Evolutionary conservation across 2,888 invertebrate genomes (phyloP), one percentile per base, ranked within the genome.

Genomic region (Melanostoma mellinum): DNA sequence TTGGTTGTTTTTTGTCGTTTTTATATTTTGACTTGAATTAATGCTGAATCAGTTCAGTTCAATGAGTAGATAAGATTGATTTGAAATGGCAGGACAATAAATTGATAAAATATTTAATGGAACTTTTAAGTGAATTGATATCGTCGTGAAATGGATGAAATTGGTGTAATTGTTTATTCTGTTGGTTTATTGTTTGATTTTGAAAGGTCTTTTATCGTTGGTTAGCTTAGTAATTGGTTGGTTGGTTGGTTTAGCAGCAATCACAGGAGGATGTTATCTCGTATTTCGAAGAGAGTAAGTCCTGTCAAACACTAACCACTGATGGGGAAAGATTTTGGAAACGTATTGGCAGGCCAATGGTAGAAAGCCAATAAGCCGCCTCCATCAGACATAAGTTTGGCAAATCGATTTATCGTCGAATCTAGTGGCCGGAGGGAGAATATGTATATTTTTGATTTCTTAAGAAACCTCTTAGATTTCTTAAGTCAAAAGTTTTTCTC

Each of bases 51-150:
- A 79, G 73, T 72, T 79, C 69, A 71, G 69, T 78, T 79, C 53
- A 69, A 55, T 67, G 84, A 71, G 79, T 55, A 65, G 71, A 84
- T 75, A 67, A 79, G 55, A 84, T 71, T 79, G 79, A 79, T 84
- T 75, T 71, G 48, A 71, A 84, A 84, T 71, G 71, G 71, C 71
- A 65, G 71, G 76, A 87, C 85, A 81, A 88, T 87, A 86, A 86
- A 88, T 87, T 88, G 86, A 86, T 87, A 86, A 86, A 87, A 86
- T 86, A 87, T 86, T 88, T 87, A 88, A 88, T 87, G 73, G 68
- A 78, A 65, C 50, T 73, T 73, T 63, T 78, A 74, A 74, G 65
- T 71, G 81, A 53, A 68, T 73, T 77, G 63, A 63, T 77, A 72
- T 73, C 10, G 67, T 35, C 32, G 20, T 3, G 50, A 40, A 73